Conservation (phyloP, 2,797 vertebrate species). For the Hozukius guyotensis region DNA sequence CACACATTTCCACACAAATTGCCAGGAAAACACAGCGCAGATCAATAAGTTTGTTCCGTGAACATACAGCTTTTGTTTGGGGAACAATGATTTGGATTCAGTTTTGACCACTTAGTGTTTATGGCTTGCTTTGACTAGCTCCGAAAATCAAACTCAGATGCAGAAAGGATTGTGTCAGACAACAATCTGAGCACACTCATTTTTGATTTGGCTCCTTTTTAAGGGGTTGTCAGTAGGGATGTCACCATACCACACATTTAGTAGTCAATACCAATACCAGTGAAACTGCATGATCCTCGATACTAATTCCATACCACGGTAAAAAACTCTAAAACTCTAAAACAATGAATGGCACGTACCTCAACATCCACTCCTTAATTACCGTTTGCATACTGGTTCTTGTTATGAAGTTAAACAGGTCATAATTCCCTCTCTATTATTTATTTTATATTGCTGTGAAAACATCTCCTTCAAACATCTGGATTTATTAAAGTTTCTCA, state of each 20-base stretch:
- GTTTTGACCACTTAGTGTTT: slow-evolving; percentile 65
- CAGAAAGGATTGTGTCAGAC: slow-evolving; percentile 57
- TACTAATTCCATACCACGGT: no score
- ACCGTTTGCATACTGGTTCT: no score
- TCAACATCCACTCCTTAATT: no score
- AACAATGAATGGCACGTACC: no score
- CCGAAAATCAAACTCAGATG: slow-evolving; percentile 65
- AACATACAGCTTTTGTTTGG: slow-evolving; percentile 70
- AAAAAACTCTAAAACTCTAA: no score
- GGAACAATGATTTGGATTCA: slow-evolving; percentile 65
- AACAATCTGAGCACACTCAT: slow-evolving; percentile 47
- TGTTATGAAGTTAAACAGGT: no score
- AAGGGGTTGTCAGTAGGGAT: background rate
- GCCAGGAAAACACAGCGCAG: slow-evolving; percentile 26
- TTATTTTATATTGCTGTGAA: no score
- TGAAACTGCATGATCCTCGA: no score
- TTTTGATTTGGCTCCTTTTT: slow-evolving; percentile 59
- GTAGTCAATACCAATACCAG: no score
- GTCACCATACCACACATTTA: background rate
- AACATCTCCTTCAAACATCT: no score
- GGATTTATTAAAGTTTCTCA: no score
- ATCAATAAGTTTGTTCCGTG: slow-evolving; percentile 68
- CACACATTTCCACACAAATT: slow-evolving; percentile 33
- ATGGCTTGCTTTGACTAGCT: slow-evolving; percentile 53
- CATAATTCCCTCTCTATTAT: no score